Conservation (phyloP, 2,888 invertebrate genomes). For the Camptogramma bilineatum region DNA sequence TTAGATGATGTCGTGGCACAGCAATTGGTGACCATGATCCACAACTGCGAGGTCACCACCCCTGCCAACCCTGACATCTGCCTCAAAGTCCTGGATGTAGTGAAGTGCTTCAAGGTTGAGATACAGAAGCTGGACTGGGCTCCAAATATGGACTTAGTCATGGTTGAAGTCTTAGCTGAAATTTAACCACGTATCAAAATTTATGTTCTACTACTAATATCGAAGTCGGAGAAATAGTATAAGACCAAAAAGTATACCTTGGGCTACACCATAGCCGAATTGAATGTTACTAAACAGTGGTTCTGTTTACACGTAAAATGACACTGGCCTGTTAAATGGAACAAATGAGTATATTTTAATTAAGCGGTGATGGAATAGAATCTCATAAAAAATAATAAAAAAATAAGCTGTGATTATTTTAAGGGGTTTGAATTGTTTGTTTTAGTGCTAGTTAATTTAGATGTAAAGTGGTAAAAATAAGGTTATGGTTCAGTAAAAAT, state of each 20-base stretch:
- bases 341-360: too few relatives aligned
- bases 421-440: too few relatives aligned
- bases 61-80: slow-evolving; percentile 50
- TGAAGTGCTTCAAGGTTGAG: slow-evolving; percentile 63
- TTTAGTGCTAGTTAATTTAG: too few relatives aligned
- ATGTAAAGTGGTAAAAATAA: too few relatives aligned
- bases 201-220: too few relatives aligned
- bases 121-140: slow-evolving; percentile 52
- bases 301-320: not conserved
- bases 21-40: slow-evolving; percentile 57
- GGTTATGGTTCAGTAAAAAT: too few relatives aligned
- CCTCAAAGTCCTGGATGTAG: slow-evolving; percentile 51
- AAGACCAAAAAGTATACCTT: not conserved
- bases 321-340: not conserved
- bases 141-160: slow-evolving; percentile 49
- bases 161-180: slow-evolving; percentile 61
- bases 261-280: not conserved
- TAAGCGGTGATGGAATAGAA: too few relatives aligned
- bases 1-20: slow-evolving; percentile 62
- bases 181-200: slow-evolving; percentile 29
- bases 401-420: too few relatives aligned
- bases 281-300: slow-evolving; percentile 12
- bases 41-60: slow-evolving; percentile 50
- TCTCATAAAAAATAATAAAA: too few relatives aligned
- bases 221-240: too few relatives aligned